A percentile compares a stretch with the other conserved stretches of the same genome.
phyloP scores from a whole-genome alignment of 2,888 invertebrate genomes.

The Metacarcinus magister region DNA sequence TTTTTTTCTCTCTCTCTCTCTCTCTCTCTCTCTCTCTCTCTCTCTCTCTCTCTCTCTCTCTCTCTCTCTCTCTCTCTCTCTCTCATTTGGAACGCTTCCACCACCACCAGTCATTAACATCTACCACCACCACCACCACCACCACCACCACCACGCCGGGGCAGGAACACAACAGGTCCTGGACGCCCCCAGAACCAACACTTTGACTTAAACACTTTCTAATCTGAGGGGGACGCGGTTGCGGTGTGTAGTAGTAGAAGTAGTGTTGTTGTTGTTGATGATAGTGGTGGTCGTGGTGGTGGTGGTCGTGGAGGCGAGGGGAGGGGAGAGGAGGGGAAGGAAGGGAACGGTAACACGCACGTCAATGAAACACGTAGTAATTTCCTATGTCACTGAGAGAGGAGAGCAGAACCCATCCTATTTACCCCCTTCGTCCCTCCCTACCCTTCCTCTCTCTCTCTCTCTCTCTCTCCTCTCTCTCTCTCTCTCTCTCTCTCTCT shows the following conservation, averaged over 20 bases:
- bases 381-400: not conserved
- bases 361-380: conserved; percentile 15
- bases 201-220: not conserved
- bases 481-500: not conserved
- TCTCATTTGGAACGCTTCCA: not conserved
- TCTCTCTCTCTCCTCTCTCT: not conserved
- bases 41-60: conserved; percentile 18
- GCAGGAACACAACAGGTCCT: conserved; percentile 9
- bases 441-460: not conserved
- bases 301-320: not conserved
- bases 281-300: not conserved
- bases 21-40: not conserved
- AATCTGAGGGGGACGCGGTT: not conserved
- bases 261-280: not conserved
- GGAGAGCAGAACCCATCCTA: not conserved
- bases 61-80: not conserved
- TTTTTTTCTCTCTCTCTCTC: not conserved
- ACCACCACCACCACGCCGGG: not conserved
- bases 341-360: not conserved
- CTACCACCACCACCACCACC: not conserved
- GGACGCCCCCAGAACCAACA: not conserved
- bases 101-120: not conserved
- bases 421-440: not conserved
- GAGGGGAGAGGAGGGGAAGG: not conserved
- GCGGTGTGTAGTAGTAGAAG: not conserved